These are phyloP conservation scores for Neotoma lepida DNA, from an alignment of 2,113 vertebrate species.

Conservation along the genomic window DNA sequence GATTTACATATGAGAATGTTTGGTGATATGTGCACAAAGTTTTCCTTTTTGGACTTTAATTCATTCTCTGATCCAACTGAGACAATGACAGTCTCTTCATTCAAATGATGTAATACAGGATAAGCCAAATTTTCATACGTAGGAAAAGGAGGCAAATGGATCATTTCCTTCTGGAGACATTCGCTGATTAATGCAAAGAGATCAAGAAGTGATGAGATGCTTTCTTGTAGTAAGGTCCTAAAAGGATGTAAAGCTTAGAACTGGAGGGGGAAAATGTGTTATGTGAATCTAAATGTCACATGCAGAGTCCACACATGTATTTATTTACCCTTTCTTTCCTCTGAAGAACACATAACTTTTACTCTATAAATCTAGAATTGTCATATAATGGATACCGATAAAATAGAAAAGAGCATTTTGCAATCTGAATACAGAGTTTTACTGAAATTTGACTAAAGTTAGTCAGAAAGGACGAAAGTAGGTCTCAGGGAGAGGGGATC, in stretches of 20 bases:
- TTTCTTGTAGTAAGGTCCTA: neutral
- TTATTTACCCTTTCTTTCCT: neutral
- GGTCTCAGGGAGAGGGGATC: no score
- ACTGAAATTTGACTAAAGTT: neutral
- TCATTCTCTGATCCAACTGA: conserved; percentile 5
- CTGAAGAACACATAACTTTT: neutral
- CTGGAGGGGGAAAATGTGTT: neutral
- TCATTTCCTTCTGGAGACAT: neutral
- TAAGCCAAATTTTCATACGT: neutral
- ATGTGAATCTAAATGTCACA: neutral
- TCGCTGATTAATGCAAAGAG: neutral
- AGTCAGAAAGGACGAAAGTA: neutral
- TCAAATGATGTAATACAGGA: neutral
- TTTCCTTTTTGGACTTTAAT: neutral
- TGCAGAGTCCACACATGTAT: neutral
- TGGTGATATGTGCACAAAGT: neutral
- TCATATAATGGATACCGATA: neutral
- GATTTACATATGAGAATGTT: neutral
- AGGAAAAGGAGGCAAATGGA: neutral
- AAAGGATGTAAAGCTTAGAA: neutral
- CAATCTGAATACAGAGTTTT: neutral
- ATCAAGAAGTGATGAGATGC: neutral
- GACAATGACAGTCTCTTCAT: neutral
- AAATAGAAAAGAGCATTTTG: neutral
- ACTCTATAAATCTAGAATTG: neutral